Percentiles rank a stretch among this genome's conserved stretches.
Conservation (phyloP, 92 coral and sea anemone genomes). For the Umimayanthus chanpuru region DNA sequence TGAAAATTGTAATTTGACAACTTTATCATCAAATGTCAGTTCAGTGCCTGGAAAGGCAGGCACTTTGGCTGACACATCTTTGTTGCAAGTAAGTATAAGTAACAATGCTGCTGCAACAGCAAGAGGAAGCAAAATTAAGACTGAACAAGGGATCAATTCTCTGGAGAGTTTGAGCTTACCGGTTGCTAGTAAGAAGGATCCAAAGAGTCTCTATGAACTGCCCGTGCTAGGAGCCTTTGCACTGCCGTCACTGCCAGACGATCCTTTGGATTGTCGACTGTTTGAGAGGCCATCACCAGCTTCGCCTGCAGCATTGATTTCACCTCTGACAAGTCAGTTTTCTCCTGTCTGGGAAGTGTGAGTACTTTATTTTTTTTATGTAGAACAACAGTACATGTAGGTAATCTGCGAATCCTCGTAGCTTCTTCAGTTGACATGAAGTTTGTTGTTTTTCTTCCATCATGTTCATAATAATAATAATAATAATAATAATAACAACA, state of each 20-base stretch:
- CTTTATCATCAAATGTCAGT: constrained; percentile 10
- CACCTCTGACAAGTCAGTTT: constrained; percentile 35
- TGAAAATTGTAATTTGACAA: constrained; percentile 22
- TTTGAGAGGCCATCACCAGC: constrained; percentile 6
- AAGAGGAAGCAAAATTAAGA: background rate
- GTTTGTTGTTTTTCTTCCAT: too few species aligned
- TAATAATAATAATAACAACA: too few species aligned
- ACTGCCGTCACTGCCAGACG: constrained; percentile 70
- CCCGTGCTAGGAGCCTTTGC: constrained; percentile 59
- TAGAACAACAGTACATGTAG: too few species aligned
- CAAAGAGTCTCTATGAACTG: constrained; percentile 52
- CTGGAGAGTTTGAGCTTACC: constrained; percentile 27
- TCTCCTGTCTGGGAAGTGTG: constrained; percentile 66
- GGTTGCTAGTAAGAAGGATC: constrained; percentile 33
- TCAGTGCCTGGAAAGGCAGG: background rate
- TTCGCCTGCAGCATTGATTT: background rate
- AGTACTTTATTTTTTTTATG: background rate
- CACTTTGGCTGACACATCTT: background rate
- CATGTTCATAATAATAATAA: too few species aligned
- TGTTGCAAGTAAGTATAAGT: background rate
- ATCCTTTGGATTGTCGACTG: constrained; percentile 77
- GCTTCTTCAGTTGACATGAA: too few species aligned
- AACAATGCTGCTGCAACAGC: background rate
- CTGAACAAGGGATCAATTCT: constrained; percentile 14
- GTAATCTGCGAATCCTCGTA: too few species aligned